Evolutionary conservation across 2,113 vertebrate species (phyloP), one percentile per base, ranked within the genome.

Genomic region (Proteles cristata): DNA sequence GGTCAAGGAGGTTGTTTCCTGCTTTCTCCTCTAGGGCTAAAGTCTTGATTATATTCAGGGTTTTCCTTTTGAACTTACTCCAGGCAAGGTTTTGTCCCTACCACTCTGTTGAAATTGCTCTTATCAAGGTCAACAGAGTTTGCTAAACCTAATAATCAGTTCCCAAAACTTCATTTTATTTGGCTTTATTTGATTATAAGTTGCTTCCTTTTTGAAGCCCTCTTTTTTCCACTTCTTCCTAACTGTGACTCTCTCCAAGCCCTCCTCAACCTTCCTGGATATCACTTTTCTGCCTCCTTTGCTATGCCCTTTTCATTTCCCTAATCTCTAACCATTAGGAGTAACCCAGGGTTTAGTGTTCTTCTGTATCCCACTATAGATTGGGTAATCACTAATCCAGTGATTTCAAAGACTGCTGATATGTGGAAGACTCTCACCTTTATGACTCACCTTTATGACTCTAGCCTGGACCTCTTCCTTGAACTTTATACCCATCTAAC

Each of bases 111-210:
- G n/a, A 73, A 89, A 71, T 89, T 92, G 50, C 74, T 95, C 69
- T 84, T 83, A 48, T 79, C n/a, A 79, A 45, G 43, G 21, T 71
- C 61, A 88, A 3, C n/a, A 88, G 66, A 68, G 26, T 61, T 96
- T 48, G 12, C 9, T 90, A 87, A 90, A 90, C 28, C 31, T 31
- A 45, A 0, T 73, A 61, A 58, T 90, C 68, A 85, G 0, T 90
- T 93, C 80, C 71, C 63, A 74, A 50, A 61, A 68, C 28, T 85
- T 97, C 43, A 53, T 93, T 85, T 95, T 86, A 83, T 76, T 93
- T 95, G 53, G 45, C 23, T 68, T 83, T 58, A 85, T 79, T 53
- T 90, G 68, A 84, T 82, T 82, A 71, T 82, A 71, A 39, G 12
- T 95, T 65, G 15, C 58, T 95, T 82, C 25, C 19, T 68, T 93